Base-by-base conservation (phyloP, 2,888 invertebrate species). In the Diabrotica balteata region DNA sequence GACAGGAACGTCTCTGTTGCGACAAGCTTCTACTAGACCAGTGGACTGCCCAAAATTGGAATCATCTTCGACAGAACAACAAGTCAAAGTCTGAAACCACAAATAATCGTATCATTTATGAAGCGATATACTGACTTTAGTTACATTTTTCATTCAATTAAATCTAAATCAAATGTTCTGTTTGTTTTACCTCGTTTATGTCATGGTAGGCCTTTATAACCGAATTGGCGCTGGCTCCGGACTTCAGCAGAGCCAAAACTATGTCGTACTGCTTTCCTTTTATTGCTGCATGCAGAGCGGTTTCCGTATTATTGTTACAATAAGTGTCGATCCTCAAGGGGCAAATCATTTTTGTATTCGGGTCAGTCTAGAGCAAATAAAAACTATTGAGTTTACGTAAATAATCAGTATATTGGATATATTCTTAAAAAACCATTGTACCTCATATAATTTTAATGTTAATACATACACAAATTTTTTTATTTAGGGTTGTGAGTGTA, bases 171-270 rank as follows among this genome's bases (percentile, higher is more conserved):
- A 32, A 32, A 32, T 32, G 4, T 32, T 32, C 32, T 32, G 32
- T 32, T 5, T 32, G 42, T 7, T 49, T 66, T 76, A 82, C 84
- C 73, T 84, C 83, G 68, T 78, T 82, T 47, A 85, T 81, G 66
- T 86, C 86, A 59, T 83, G 81, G 51, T 83, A 82, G n/a, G 85
- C 79, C 78, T 88, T 88, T 7, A 90, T 89, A 5, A 90, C 86
- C 66, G 92, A 85, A 83, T 96, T 95, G 0, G 97, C 90, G 85
- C 92, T 90, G 0, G 97, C 95, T 0, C 95, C 94, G 62, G 92
- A 89, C 62, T 89, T 88, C 72, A 96, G 84, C 59, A 97, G 85
- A 0, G 89, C 83, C 10, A 88, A 84, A 1, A 90, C 90, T 60
- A 94, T 90, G 54, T 91, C 90, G 60, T 89, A 87, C 80, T 95